Evolutionary conservation across 2,797 vertebrate species (phyloP).

Genomic region (Coluber constrictor): DNA sequence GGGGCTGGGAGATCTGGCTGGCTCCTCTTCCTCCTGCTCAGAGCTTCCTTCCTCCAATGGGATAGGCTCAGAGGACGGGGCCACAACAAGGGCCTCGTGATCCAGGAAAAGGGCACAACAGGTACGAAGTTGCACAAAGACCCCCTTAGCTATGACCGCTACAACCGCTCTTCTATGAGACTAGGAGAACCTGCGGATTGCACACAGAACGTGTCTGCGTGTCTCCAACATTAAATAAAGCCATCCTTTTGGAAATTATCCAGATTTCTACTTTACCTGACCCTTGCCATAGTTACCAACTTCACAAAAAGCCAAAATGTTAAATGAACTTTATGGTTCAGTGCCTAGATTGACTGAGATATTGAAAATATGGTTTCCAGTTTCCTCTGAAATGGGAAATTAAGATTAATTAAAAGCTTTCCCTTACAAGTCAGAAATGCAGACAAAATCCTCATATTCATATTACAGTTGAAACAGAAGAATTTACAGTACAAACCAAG

Average conservation of each 20-base stretch:
- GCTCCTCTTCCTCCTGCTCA: no score
- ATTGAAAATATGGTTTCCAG: not conserved
- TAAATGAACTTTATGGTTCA: not conserved
- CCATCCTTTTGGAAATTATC: not conserved
- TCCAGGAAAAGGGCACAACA: no score
- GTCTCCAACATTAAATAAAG: not conserved
- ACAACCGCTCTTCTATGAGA: no score
- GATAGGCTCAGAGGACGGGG: no score
- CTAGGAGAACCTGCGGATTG: no score
- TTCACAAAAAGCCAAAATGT: not conserved
- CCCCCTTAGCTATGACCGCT: no score
- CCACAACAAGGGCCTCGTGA: no score
- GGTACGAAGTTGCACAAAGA: no score
- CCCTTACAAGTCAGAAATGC: not conserved
- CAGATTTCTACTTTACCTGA: not conserved
- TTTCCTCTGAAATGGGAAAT: not conserved
- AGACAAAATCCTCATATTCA: not conserved
- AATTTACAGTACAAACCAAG: not conserved
- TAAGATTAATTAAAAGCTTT: slow-evolving; percentile 2
- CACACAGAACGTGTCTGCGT: no score
- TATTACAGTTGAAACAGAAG: not conserved
- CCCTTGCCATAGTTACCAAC: not conserved
- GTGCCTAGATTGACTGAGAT: not conserved
- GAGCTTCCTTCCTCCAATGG: no score
- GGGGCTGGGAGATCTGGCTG: no score